Base-by-base conservation (phyloP, 2,113 vertebrate genomes). In the Takifugu flavidus region DNA sequence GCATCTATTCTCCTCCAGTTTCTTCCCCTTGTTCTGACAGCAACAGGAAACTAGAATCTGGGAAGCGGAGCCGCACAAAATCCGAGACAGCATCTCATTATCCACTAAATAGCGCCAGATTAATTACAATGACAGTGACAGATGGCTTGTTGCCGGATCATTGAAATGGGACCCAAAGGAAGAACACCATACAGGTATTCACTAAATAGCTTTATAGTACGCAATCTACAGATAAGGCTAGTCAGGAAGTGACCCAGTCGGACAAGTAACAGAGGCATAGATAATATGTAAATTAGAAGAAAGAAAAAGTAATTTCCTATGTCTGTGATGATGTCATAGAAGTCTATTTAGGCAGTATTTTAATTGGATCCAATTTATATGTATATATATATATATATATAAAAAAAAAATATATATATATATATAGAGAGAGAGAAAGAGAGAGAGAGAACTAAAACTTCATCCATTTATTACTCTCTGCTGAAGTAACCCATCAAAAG, bases 81-180 rank as follows among this genome's bases (percentile, higher is more conserved):
- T 78, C 87, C 77, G 75, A 25, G 78, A 88, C 87, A 87, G 86
- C 80, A 81, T 89, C 88, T 90, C 79, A 87, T 92, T 91, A 91
- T 81, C 87, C 80, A 85, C 85, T 91, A 88, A 91, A 90, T 90
- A 85, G 87, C 87, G 75, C 62, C 84, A 89, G 87, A 90, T 90
- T 90, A 90, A 91, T 91, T 90, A 89, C 82, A 86, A 83, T 88
- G 89, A 86, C 88, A 84, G 68, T 89, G 88, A 91, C 88, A 91
- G 87, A 91, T 91, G 87, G 89, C 82, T 85, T 74, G 75, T 87
- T 86, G 75, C 76, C 67, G 80, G 85, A 87, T 89, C 84, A 89
- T 76, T 86, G 85, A 77, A 74, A 85, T 67, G 77, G 72, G 67
- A 74, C 84, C 58, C 76, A 62, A 58, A 73, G 74, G 75, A 79